Evolutionary conservation across 53 echinoderm and acorn worm genomes (phyloP).

Genomic region (Echinarachnius parma): DNA sequence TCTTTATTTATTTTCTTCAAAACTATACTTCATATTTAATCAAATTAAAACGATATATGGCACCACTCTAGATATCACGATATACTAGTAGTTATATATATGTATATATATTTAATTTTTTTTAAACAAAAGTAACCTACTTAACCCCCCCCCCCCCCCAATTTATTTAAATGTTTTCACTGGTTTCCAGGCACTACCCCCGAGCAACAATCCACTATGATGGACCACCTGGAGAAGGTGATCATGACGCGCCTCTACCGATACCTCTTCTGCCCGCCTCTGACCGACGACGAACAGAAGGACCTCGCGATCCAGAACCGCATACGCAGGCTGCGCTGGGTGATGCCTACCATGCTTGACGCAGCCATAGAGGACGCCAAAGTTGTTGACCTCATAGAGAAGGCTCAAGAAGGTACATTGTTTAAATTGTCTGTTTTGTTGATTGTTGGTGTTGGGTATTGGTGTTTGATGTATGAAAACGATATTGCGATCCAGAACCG

Average conservation of each 20-base stretch:
- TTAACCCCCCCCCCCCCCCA: neutral
- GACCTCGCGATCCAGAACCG: slow-evolving; percentile 97
- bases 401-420: slow-evolving; percentile 73
- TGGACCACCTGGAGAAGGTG: slow-evolving; percentile 93
- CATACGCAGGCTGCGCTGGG: slow-evolving; percentile 86
- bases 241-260: slow-evolving; percentile 92
- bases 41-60: too few relatives aligned
- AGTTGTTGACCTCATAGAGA: slow-evolving; percentile 75
- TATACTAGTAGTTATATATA: too few relatives aligned
- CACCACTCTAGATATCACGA: too few relatives aligned
- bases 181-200: slow-evolving; percentile 50
- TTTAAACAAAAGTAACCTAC: too few relatives aligned
- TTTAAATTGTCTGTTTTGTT: too few relatives aligned
- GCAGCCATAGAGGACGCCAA: slow-evolving; percentile 68
- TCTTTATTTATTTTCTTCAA: too few relatives aligned
- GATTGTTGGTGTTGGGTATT: too few relatives aligned
- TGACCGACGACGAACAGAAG: slow-evolving; percentile 96
- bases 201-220: slow-evolving; percentile 67
- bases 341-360: slow-evolving; percentile 76
- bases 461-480: too few relatives aligned
- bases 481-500: slow-evolving; percentile 97
- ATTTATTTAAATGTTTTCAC: neutral
- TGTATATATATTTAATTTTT: too few relatives aligned
- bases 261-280: slow-evolving; percentile 79
- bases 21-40: too few relatives aligned